These are phyloP conservation scores for Meghimatium bilineatum DNA, from an alignment of 2,888 invertebrate species.

Conservation along the genomic window DNA sequence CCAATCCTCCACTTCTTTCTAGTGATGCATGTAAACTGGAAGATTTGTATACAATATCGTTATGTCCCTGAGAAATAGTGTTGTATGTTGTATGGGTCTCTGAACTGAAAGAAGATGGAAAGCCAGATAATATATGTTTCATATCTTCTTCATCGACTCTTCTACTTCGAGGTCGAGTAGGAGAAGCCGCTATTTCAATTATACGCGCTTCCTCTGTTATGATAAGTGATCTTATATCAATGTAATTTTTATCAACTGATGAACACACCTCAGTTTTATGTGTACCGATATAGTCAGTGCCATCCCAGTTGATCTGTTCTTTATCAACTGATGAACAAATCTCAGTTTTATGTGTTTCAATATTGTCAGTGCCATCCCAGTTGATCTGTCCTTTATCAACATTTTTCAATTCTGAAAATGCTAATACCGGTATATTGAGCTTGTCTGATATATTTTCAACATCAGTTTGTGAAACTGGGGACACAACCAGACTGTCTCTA, in stretches of 20 bases:
- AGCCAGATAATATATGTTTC: constrained; percentile 10
- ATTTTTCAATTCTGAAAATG: not conserved
- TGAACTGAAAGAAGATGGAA: not conserved
- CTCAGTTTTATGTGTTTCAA: not conserved
- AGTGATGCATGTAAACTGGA: not conserved
- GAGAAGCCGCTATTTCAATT: not conserved
- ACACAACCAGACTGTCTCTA: not conserved
- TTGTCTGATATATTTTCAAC: not conserved
- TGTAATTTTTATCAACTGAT: not conserved
- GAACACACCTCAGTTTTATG: not conserved
- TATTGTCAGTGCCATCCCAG: not conserved
- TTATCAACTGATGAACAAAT: not conserved
- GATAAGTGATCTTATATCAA: not conserved
- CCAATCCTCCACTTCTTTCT: constrained; percentile 1
- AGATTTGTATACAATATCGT: not conserved
- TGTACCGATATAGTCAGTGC: not conserved
- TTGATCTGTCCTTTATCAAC: not conserved
- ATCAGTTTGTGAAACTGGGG: constrained; percentile 9
- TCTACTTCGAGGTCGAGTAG: constrained; percentile 33
- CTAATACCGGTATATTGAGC: not conserved
- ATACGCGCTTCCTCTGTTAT: constrained; percentile 17
- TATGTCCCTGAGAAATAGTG: not conserved
- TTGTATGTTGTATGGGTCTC: not conserved
- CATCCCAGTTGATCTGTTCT: not conserved
- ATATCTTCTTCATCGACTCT: constrained; percentile 42